Base-by-base conservation (phyloP, 2,888 invertebrate species). In the Chrysodeixis includens region DNA sequence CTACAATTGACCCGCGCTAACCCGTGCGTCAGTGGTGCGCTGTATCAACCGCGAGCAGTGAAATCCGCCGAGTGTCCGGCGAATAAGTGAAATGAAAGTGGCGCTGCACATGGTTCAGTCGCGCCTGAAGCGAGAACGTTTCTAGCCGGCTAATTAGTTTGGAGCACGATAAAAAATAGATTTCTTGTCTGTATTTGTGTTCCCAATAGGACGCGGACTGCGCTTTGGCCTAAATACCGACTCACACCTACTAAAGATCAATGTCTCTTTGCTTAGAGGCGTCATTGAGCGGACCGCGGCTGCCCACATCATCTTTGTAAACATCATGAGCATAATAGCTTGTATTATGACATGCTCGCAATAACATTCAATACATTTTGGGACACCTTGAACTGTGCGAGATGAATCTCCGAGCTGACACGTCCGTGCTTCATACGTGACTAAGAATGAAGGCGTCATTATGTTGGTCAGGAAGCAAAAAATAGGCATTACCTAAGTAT, bases 211-310 rank as follows among this genome's bases (percentile, higher is more conserved):
- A 76, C 78, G 81, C 75, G 80, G 85, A 67, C 70, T 76, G 64
- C 76, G 81, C 74, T 78, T 76, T 91, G 93, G 86, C 92, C 93
- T 92, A 90, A 90, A 93, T 93, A 90, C 93, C 90, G 77, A 53
- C 77, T 78, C 71, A 79, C 74, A 82, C 70, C 78, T 78, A 83
- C 78, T 73, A 69, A 62, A 78, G 79, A 82, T 79, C 82, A 78
- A 78, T 82, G 83, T 77, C 76, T 78, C 62, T 51, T 22, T 74
- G 59, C 63, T 66, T 61, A 62, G 68, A 69, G 26, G 54, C 64
- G 63, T 55, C 71, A 71, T 62, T 70, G 76, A 72, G 62, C 63
- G 49, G 57, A 69, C 62, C 78, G 58, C n/a, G n/a, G n/a, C 63
- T 77, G 62, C 71, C 54, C 54, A 53, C 52, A 40, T 54, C 49